phyloP scores from a whole-genome alignment of 1,140 invertebrate species.

The Asbolus verrucosus region DNA sequence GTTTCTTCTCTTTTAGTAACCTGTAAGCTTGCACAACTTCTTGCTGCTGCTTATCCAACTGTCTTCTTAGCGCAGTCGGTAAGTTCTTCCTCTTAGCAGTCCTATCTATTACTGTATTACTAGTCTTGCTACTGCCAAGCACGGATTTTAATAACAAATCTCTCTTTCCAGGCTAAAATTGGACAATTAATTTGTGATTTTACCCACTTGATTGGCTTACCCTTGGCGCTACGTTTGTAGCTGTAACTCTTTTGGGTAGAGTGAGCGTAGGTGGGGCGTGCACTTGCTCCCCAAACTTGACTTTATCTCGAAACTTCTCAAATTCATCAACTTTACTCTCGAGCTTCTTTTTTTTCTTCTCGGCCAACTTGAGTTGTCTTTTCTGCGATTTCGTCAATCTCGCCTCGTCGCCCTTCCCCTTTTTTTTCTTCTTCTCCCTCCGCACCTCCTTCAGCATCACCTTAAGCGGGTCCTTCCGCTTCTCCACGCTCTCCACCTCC shows the following conservation, averaged over 20 bases:
- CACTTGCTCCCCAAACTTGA: constrained; percentile 76
- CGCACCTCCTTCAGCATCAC: constrained; percentile 59
- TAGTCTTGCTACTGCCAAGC: constrained; percentile 51
- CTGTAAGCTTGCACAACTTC: constrained; percentile 73
- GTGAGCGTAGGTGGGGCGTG: constrained; percentile 73
- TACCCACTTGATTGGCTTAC: no score
- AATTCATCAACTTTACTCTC: constrained; percentile 63
- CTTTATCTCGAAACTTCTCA: constrained; percentile 67
- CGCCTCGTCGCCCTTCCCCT: constrained; percentile 62
- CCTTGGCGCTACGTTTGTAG: constrained; percentile 61
- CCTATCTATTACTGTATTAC: constrained; percentile 62
- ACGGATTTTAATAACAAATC: constrained; percentile 70
- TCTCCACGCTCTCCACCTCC: constrained; percentile 65
- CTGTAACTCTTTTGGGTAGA: constrained; percentile 67
- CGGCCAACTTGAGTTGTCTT: constrained; percentile 63
- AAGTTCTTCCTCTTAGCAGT: constrained; percentile 72
- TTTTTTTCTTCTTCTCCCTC: constrained; percentile 62
- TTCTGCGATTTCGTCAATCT: constrained; percentile 68
- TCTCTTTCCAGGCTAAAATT: constrained; percentile 69
- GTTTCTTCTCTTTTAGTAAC: constrained; percentile 66
- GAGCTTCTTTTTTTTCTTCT: constrained; percentile 66
- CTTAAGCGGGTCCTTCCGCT: constrained; percentile 65
- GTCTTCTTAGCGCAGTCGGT: constrained; percentile 68
- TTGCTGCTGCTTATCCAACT: constrained; percentile 70
- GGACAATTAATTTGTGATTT: no score